Conservation (phyloP, 1,140 invertebrate species). For the Argopecten irradians region DNA sequence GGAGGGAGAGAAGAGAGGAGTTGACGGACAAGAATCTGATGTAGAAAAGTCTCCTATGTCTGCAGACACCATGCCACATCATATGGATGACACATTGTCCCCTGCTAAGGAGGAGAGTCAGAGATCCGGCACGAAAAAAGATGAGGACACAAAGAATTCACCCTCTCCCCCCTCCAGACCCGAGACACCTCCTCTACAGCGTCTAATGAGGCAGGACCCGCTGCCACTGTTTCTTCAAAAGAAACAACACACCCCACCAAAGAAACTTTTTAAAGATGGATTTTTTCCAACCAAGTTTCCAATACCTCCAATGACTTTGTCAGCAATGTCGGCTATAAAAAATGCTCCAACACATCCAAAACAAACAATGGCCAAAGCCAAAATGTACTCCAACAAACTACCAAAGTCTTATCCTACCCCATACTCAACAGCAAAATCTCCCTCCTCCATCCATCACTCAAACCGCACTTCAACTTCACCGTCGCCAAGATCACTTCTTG, state of each 20-base stretch:
- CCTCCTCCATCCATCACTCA: conserved; percentile 33
- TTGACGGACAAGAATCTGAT: not conserved
- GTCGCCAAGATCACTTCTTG: conserved; percentile 26
- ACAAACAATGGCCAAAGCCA: conserved; percentile 48
- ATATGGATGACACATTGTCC: not conserved
- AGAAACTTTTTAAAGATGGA: conserved; percentile 50
- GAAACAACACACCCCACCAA: conserved; percentile 44
- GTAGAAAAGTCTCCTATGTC: not conserved
- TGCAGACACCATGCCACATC: not conserved
- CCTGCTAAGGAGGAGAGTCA: not conserved
- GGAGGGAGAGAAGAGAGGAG: not conserved
- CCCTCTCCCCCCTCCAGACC: conserved; percentile 35
- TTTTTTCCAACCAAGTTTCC: conserved; percentile 35
- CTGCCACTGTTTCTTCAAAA: conserved; percentile 43
- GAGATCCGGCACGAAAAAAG: conserved; percentile 21
- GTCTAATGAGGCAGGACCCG: conserved; percentile 59
- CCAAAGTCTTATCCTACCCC: conserved; percentile 19
- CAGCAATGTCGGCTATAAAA: conserved; percentile 40
- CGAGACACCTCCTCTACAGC: conserved; percentile 59
- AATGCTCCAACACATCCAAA: conserved; percentile 51
- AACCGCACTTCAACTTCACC: conserved; percentile 20
- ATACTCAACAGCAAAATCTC: not conserved
- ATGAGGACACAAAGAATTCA: conserved; percentile 36
- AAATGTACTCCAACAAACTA: conserved; percentile 48
- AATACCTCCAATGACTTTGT: conserved; percentile 30